phyloP scores from a whole-genome alignment of 2,113 vertebrate genomes.

The Phoxinus phoxinus region DNA sequence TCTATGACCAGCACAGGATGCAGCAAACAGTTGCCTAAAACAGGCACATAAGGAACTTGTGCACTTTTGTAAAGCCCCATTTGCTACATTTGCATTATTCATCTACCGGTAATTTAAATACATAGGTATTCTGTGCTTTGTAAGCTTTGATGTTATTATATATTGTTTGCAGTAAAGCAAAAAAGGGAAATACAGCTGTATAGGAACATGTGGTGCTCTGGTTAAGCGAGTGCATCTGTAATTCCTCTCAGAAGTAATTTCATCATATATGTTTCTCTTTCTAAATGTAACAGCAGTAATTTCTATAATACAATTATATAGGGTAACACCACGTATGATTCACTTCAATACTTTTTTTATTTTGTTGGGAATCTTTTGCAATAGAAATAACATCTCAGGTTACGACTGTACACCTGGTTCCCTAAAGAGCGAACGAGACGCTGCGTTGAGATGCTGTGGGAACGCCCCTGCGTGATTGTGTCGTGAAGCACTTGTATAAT shows the following conservation, averaged over 20 bases:
- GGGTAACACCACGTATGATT: background rate
- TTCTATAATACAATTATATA: background rate
- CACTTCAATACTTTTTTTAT: background rate
- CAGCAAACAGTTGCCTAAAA: conserved; percentile 1
- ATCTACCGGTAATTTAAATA: background rate
- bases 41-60: conserved; percentile 35
- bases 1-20: conserved; percentile 44
- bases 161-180: background rate
- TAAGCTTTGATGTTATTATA: no score
- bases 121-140: background rate
- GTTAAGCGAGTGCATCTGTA: background rate
- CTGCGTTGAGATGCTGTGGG: no score
- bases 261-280: background rate
- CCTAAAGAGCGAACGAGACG: no score
- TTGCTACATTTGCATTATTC: background rate
- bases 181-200: background rate
- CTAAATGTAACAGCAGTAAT: background rate
- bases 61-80: background rate
- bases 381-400: no score
- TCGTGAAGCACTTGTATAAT: no score
- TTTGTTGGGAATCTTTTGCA: no score
- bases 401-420: no score
- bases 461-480: no score
- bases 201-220: background rate
- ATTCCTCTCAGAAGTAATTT: background rate